A percentile compares a stretch with the other conserved stretches of the same genome.
Evolutionary conservation across 2,888 invertebrate species (phyloP).

Genomic region (Mythimna albipuncta): DNA sequence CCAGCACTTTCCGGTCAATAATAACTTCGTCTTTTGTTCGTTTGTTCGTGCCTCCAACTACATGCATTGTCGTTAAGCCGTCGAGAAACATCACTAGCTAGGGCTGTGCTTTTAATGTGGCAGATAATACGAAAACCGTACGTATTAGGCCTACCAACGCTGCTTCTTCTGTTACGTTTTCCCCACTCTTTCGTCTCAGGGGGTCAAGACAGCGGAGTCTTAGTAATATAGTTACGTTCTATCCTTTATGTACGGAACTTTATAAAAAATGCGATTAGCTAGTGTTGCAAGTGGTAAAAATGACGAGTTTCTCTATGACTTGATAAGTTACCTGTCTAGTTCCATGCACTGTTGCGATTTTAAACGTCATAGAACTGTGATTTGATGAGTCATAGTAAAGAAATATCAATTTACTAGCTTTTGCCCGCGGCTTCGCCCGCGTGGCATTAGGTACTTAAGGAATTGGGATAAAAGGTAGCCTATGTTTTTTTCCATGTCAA

Average conservation of each 20-base stretch:
- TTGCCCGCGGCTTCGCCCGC: no score
- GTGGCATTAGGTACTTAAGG: no score
- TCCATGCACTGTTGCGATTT: slow-evolving; percentile 40
- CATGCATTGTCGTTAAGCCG: slow-evolving; percentile 58
- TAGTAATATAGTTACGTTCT: no score
- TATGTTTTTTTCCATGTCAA: no score
- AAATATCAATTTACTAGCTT: no score
- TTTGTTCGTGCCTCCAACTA: slow-evolving; percentile 46
- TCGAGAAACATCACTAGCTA: slow-evolving; percentile 32
- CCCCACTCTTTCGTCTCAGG: no score
- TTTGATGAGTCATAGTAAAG: slow-evolving; percentile 8
- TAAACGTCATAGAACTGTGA: slow-evolving; percentile 20
- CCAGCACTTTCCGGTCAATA: slow-evolving; percentile 46
- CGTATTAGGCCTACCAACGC: no score
- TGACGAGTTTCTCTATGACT: slow-evolving; percentile 34
- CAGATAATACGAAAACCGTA: no score
- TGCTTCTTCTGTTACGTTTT: no score
- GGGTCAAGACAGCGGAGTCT: no score
- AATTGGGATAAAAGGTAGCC: no score
- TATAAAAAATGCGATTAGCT: background rate
- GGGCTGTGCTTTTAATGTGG: slow-evolving; percentile 18
- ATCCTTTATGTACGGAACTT: no score
- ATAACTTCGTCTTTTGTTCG: slow-evolving; percentile 59
- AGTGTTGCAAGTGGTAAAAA: slow-evolving; percentile 34
- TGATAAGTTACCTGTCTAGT: slow-evolving; percentile 31